phyloP scores from a whole-genome alignment of 2,797 vertebrate genomes.

The Crocodylus rhombifer region DNA sequence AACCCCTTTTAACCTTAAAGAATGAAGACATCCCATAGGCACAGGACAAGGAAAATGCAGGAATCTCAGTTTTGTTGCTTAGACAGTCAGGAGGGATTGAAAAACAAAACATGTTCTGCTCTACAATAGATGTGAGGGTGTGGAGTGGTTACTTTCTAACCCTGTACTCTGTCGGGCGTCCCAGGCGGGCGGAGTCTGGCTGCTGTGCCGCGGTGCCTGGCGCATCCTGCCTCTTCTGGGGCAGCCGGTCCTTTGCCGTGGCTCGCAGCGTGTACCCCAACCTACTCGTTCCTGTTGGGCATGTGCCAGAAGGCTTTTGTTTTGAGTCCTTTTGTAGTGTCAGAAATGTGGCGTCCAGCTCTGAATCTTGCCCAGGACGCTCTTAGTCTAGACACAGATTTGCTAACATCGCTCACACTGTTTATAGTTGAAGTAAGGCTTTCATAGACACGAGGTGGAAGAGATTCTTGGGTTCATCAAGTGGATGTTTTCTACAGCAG shows the following conservation, averaged over 20 bases:
- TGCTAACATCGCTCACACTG: constrained; percentile 63
- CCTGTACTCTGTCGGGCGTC: constrained; percentile 17
- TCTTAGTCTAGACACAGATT: constrained; percentile 52
- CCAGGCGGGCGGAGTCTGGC: constrained; percentile 27
- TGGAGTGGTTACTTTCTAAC: not conserved
- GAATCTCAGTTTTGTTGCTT: not conserved
- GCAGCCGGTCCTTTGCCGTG: constrained; percentile 26
- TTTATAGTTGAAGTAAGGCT: constrained; percentile 60
- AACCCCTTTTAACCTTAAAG: not conserved
- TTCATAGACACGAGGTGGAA: not conserved
- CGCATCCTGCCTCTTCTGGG: not conserved
- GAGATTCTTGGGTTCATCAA: constrained; percentile 50
- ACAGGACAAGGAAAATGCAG: not conserved
- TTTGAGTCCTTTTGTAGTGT: constrained; percentile 37
- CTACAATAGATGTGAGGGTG: not conserved
- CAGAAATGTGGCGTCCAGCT: constrained; percentile 37
- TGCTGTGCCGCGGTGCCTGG: not conserved
- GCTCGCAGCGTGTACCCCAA: constrained; percentile 43
- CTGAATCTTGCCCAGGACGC: constrained; percentile 55
- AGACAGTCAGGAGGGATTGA: not conserved
- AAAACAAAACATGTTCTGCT: not conserved
- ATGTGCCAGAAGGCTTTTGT: constrained; percentile 31
- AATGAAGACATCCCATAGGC: not conserved
- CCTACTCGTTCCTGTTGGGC: constrained; percentile 38
- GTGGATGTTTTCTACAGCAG: constrained; percentile 29